These are phyloP conservation scores for Nymphalis urticae DNA, from an alignment of 2,888 invertebrate genomes.

Conservation along the genomic window DNA sequence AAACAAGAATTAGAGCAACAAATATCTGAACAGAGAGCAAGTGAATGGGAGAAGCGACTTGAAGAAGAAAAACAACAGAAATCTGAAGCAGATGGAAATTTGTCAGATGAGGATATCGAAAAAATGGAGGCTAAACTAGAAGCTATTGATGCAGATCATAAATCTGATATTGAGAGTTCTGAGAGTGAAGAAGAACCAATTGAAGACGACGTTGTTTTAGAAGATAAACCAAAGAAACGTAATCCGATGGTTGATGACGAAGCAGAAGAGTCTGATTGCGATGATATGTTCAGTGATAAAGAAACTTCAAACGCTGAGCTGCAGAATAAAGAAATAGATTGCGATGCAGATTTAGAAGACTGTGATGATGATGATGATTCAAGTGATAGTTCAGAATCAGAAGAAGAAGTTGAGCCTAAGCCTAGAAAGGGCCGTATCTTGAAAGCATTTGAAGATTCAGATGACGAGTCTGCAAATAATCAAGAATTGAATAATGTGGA, in stretches of 20 bases:
- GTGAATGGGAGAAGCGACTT: slow-evolving; percentile 85
- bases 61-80: slow-evolving; percentile 75
- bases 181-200: slow-evolving; percentile 79
- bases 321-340: slow-evolving; percentile 48
- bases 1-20: slow-evolving; percentile 86
- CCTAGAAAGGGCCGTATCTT: slow-evolving; percentile 69
- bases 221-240: slow-evolving; percentile 61
- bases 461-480: slow-evolving; percentile 57
- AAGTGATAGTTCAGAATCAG: slow-evolving; percentile 58
- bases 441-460: slow-evolving; percentile 77
- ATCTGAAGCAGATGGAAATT: slow-evolving; percentile 64
- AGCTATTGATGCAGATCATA: slow-evolving; percentile 52
- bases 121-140: slow-evolving; percentile 67
- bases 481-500: slow-evolving; percentile 10
- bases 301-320: slow-evolving; percentile 45
- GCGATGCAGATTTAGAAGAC: slow-evolving; percentile 52
- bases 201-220: slow-evolving; percentile 51
- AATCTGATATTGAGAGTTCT: slow-evolving; percentile 55
- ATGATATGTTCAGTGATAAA: slow-evolving; percentile 44
- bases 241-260: slow-evolving; percentile 74
- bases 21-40: slow-evolving; percentile 86
- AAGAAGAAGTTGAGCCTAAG: slow-evolving; percentile 53
- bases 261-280: slow-evolving; percentile 76
- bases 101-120: slow-evolving; percentile 66
- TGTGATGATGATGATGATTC: slow-evolving; percentile 54